Base-by-base conservation (phyloP, 2,888 invertebrate genomes). In the Acanthosoma haemorrhoidale region DNA sequence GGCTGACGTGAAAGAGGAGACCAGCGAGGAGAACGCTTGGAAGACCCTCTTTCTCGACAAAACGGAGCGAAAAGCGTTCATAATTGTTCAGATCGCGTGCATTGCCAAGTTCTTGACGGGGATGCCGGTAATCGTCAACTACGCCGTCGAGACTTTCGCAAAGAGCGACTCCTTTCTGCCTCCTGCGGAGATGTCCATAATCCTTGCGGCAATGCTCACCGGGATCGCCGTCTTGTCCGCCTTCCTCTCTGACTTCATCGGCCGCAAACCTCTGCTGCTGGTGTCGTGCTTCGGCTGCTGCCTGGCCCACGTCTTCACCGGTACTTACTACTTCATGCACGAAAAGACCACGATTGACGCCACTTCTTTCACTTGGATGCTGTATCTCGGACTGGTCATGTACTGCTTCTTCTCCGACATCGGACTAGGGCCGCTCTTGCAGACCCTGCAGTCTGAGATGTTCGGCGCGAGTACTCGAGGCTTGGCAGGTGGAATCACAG, bases 401-500 rank as follows among this genome's bases (percentile, higher is more conserved):
- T 73, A 70, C 43, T 71, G 68, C 41, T 51, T 74, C 13, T 61
- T 73, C 8, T 68, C 66, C 38, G 68, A 69, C 29, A 63, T 72
- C 9, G 75, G 75, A 1, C 32, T 73, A 1, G 72, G 73, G 18
- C 73, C 75, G 2, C 58, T 75, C 16, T 38, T 74, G 29, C 71
- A 74, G 59, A 72, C 73, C 13, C 57, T 75, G 31, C 73, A 73
- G 63, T 69, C 72, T 16, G 75, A 75, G 51, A 68, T 72, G 41
- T 75, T 75, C 67, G 74, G 73, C 3, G 69, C 73, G 1, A 71
- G 73, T 67, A 74, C 73, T 11, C 72, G 74, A 3, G 74, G 73
- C 8, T 21, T 74, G n/a, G 75, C 70, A 43, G 72, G 72, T 39
- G 73, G 57, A 2, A 25, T 69, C 3, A 69, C 68, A 2, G 68